Evolutionary conservation across 2,888 invertebrate species (phyloP), one percentile per base, ranked within the genome.

Genomic region (Theodoxus fluviatilis): DNA sequence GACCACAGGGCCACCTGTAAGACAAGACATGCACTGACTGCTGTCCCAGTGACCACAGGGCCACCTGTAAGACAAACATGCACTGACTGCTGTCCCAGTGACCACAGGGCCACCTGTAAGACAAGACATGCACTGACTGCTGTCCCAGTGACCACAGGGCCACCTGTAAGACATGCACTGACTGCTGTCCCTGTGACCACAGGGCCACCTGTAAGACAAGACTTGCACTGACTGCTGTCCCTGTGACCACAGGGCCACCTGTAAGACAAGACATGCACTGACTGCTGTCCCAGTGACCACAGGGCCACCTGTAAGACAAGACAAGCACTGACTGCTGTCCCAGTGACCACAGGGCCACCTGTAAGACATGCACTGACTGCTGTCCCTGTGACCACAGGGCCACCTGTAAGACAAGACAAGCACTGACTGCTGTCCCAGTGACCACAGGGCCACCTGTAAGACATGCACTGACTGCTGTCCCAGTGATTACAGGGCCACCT

Each of bases 91-190:
- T 98, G 96, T 0, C 98, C 98, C 68, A 99, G 91, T 0, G 96
- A 94, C 93, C 97, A 96, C 12, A 99, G 88, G 0, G 98, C 96
- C 1, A 96, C 88, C 88, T 88, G 68, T 0, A 59, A 71, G 18
- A n/a, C n/a, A n/a, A n/a, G n/a, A n/a, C n/a, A n/a, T n/a, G n/a
- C n/a, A n/a, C n/a, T n/a, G n/a, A n/a, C 61, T 99, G 88, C 86
- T 98, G 96, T 0, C 98, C 98, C 68, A 99, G 91, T 0, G 96
- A 94, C 93, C 97, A 96, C 12, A 99, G 88, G 0, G 98, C 96
- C 1, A 96, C 88, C 88, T 88, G 68, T 0, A 59, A 71, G 18
- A n/a, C n/a, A n/a, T n/a, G n/a, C n/a, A n/a, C n/a, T n/a, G n/a
- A n/a, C 61, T 99, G 88, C 86, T 98, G 96, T 0, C 98, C 98